Evolutionary conservation across 2,113 vertebrate species (phyloP).

Genomic region (Xenus cinereus): DNA sequence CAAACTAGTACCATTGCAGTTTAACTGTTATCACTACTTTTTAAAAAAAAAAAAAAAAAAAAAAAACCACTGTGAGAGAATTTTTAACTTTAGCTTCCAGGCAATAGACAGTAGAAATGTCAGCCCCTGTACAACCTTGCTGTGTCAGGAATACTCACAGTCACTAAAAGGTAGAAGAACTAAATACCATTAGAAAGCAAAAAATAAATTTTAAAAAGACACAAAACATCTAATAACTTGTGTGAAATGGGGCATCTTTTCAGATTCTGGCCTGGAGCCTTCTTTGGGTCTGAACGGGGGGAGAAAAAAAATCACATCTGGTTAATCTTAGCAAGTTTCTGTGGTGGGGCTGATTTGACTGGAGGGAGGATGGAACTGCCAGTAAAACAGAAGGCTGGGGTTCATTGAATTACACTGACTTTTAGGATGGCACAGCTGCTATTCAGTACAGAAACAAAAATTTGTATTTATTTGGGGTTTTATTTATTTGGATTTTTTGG

Average conservation of each 20-base stretch:
- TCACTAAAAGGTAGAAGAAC: not conserved
- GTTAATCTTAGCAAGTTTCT: not conserved
- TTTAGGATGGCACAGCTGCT: not conserved
- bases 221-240: not conserved
- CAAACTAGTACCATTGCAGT: no score
- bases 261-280: not conserved
- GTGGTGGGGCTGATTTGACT: not conserved
- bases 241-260: not conserved
- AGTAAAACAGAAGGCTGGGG: not conserved
- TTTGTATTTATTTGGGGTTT: not conserved
- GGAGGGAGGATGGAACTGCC: not conserved
- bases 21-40: no score
- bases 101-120: not conserved
- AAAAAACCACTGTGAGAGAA: not conserved
- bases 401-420: not conserved
- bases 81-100: constrained; percentile 7
- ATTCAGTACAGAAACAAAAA: not conserved
- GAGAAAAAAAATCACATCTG: not conserved
- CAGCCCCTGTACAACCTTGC: not conserved
- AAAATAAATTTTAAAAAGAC: not conserved
- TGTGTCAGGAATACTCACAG: constrained; percentile 13
- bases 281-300: not conserved
- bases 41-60: not conserved
- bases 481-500: not conserved
- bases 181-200: constrained; percentile 11